A percentile compares a stretch with the other conserved stretches of the same genome.
Evolutionary conservation across 2,113 vertebrate genomes (phyloP).

Genomic region (Epinephelus moara): DNA sequence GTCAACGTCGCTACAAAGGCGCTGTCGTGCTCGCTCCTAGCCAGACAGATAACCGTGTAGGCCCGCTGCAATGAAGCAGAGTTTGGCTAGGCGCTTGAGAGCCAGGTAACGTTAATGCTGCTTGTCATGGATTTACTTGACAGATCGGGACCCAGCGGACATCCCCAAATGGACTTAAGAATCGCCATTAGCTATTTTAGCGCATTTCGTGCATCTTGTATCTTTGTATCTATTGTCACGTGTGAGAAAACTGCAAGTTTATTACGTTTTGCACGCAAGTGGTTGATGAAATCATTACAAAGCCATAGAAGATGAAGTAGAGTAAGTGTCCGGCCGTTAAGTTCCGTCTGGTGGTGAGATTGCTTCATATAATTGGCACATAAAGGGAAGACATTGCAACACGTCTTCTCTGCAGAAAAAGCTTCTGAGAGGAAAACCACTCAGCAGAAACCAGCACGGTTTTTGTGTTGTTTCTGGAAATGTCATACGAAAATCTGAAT

Average conservation of each 20-base stretch:
- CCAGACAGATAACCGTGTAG: conserved; percentile 34
- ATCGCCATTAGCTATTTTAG: neutral
- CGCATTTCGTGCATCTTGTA: neutral
- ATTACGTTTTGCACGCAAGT: neutral
- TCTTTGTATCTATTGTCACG: neutral
- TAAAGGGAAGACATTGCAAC: conserved; percentile 28
- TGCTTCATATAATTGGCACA: conserved; percentile 40
- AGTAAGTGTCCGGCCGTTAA: neutral
- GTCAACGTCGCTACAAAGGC: neutral
- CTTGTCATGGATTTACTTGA: conserved; percentile 59
- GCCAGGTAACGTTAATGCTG: conserved; percentile 66
- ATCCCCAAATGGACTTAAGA: conserved; percentile 1
- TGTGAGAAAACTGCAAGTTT: neutral
- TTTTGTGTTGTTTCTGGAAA: neutral
- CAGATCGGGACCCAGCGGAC: conserved; percentile 23
- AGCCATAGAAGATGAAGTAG: neutral
- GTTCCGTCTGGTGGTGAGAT: conserved; percentile 38
- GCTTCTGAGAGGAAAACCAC: neutral
- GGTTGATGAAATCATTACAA: neutral
- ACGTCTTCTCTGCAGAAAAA: conserved; percentile 2
- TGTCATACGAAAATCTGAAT: neutral
- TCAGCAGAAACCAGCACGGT: neutral
- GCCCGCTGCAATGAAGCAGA: conserved; percentile 65
- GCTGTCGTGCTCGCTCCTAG: conserved; percentile 53
- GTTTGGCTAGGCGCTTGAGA: conserved; percentile 42